Evolutionary conservation across 2,797 vertebrate genomes (phyloP).

Genomic region (Mus spretus): DNA sequence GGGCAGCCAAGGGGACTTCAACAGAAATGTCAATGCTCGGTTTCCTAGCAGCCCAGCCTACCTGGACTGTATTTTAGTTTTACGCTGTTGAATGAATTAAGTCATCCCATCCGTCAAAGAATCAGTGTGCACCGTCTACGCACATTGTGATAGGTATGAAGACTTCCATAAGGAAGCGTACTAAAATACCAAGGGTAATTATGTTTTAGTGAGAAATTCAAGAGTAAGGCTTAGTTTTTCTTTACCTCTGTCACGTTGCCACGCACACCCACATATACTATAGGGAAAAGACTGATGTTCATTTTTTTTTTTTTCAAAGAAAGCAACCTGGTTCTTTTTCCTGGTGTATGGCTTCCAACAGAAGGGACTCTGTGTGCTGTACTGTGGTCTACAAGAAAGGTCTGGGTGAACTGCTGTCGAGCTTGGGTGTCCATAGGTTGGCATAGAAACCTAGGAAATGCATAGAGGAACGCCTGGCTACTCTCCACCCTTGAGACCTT

Average conservation of each 20-base stretch:
- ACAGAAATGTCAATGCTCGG: neutral
- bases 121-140: neutral
- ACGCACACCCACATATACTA: neutral
- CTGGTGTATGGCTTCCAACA: neutral
- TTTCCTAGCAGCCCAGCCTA: neutral
- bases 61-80: constrained; percentile 17
- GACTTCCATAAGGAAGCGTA: neutral
- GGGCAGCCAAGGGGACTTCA: neutral
- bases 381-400: neutral
- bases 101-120: neutral
- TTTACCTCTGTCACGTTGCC: neutral
- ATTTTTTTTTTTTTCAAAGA: neutral
- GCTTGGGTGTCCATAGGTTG: neutral
- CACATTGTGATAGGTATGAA: neutral
- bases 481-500: neutral
- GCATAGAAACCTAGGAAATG: neutral
- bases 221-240: neutral
- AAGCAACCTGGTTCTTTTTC: neutral
- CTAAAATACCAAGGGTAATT: neutral
- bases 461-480: neutral
- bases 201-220: neutral
- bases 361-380: neutral
- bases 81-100: neutral
- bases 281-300: neutral
- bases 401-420: neutral